These are phyloP conservation scores for Leptopilina boulardi DNA, from an alignment of 1,140 invertebrate species.

Conservation along the genomic window DNA sequence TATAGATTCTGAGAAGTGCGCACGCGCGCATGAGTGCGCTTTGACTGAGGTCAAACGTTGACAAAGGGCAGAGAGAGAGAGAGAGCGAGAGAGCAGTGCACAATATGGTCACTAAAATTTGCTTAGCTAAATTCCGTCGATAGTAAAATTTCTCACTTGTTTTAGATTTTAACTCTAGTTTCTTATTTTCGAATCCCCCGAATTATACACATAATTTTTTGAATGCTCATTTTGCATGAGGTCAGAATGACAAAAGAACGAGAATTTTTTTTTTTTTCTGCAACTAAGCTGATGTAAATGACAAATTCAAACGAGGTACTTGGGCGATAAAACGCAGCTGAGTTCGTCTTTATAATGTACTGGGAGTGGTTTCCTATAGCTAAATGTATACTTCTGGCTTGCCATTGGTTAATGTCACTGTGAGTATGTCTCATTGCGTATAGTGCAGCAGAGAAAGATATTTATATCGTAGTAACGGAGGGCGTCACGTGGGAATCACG, in stretches of 20 bases:
- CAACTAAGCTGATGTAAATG: not conserved
- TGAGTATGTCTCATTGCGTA: conserved; percentile 42
- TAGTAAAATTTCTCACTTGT: too few relatives aligned
- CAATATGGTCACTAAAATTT: conserved; percentile 47
- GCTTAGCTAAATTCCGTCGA: conserved; percentile 14
- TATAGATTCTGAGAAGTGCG: conserved; percentile 14
- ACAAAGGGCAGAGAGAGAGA: conserved; percentile 37
- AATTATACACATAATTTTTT: too few relatives aligned
- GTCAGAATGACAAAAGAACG: not conserved
- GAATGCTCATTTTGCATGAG: too few relatives aligned
- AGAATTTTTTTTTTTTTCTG: not conserved
- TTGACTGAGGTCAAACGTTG: conserved; percentile 40
- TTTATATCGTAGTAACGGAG: conserved; percentile 56
- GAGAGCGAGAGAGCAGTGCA: conserved; percentile 38
- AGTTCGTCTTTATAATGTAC: conserved; percentile 44
- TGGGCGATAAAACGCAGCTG: conserved; percentile 20
- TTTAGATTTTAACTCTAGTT: too few relatives aligned
- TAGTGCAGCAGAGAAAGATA: conserved; percentile 51
- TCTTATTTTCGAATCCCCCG: too few relatives aligned
- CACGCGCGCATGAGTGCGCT: not conserved
- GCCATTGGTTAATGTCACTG: conserved; percentile 48
- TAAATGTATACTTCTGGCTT: conserved; percentile 47
- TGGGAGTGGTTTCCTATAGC: conserved; percentile 45
- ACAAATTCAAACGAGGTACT: not conserved
- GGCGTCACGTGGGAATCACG: conserved; percentile 54